A percentile compares a stretch with the other conserved stretches of the same genome.
phyloP scores from a whole-genome alignment of 2,113 vertebrate genomes.

The Junco hyemalis region DNA sequence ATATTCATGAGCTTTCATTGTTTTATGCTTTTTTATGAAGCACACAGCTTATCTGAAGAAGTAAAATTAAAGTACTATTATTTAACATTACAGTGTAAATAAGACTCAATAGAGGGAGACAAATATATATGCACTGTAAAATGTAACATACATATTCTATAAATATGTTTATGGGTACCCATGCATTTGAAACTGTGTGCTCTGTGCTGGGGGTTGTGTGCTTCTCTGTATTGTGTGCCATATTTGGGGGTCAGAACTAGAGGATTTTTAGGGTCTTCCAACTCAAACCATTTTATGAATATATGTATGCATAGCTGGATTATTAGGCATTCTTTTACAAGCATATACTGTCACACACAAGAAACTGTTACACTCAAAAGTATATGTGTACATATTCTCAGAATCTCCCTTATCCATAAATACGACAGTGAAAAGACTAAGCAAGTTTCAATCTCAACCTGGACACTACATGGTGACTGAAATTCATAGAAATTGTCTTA shows the following conservation, averaged over 20 bases:
- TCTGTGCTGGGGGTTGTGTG: background rate
- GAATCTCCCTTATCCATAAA: background rate
- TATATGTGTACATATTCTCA: background rate
- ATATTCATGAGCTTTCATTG: conserved; percentile 84
- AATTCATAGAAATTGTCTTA: conserved; percentile 48
- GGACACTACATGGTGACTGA: background rate
- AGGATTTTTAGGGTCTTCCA: background rate
- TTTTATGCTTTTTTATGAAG: conserved; percentile 75
- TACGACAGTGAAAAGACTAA: background rate
- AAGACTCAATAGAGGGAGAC: conserved; percentile 60
- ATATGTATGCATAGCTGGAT: background rate
- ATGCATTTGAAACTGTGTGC: background rate
- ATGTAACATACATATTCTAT: background rate
- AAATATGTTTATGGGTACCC: background rate
- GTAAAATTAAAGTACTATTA: conserved; percentile 79
- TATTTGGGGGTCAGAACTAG: background rate
- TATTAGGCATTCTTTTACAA: background rate
- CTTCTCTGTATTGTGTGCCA: background rate
- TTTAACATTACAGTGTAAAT: conserved; percentile 74
- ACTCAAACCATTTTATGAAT: background rate
- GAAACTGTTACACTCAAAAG: background rate
- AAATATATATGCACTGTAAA: conserved; percentile 44
- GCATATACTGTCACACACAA: background rate
- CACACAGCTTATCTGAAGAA: conserved; percentile 76
- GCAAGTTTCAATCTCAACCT: conserved; percentile 23